Evolutionary conservation across 2,113 vertebrate genomes (phyloP), one percentile per base, ranked within the genome.

Genomic region (Redunca redunca): DNA sequence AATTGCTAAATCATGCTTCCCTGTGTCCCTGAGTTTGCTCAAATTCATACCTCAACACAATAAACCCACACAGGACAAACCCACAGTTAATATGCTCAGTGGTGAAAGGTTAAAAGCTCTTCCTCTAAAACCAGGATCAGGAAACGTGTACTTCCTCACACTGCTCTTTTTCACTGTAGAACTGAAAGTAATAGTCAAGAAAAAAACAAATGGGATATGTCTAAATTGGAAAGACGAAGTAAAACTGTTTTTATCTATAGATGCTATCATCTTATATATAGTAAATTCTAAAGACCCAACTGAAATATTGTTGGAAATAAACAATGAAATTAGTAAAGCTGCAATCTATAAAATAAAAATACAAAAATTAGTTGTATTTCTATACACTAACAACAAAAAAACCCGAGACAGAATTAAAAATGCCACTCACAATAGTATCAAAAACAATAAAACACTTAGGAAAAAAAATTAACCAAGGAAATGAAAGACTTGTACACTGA

Each of bases 1-100:
- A 77, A 0, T 7, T 2, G 23, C 21, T 43, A 26, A 77, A 43
- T 43, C 23, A 26, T 7, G 12, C 40, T 43, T 77, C 12, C 23
- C 71, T 26, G 71, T 43, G 36, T 26, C 23, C 36, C 36, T 43
- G 21, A 26, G 3, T 77, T 26, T 43, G 71, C 40, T 77, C 36
- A 43, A 14, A 77, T 77, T 43, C 71, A 43, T 43, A 23, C 80
- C 16, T 82, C 28, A 21, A 21, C 17, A 52, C 11, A 1, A 13
- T 23, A n/a, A 52, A 53, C 17, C 80, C 30, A 53, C 2, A 82
- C 4, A n/a, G 5, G 17, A 81, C 46, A n/a, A 53, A 23, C 30
- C 30, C 17, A 4, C 48, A 23, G 48, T 21, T 53, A 82, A 52
- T n/a, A n/a, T n/a, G 6, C 30, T 82, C 48, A n/a, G 30, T 1